Evolutionary conservation across 2,113 vertebrate genomes (phyloP), one percentile per base, ranked within the genome.

Genomic region (Candoia aspera): DNA sequence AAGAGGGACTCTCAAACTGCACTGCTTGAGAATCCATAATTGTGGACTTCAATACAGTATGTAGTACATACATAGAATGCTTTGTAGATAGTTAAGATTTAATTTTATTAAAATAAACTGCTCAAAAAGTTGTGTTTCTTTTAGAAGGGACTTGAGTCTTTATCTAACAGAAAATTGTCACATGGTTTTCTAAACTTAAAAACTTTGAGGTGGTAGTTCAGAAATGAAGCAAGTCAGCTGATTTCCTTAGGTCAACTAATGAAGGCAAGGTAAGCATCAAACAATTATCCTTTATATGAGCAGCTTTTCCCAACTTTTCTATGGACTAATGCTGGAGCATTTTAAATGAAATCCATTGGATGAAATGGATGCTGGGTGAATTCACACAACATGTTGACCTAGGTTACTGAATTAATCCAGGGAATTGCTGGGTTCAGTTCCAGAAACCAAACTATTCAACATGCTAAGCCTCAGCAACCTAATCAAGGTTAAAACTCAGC

Each of bases 91-190:
- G 68, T 91, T 95, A 96, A 95, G 42, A 96, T 95, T 94, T 95
- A 96, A 96, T 96, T 96, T 96, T 96, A 96, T 97, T 97, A 96
- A 96, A 97, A 96, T 96, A 97, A 93, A 95, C 92, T 95, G 94
- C 95, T 93, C 95, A 95, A 95, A 95, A 93, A 87, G 94, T 92
- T 94, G 96, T 96, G 92, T 92, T 96, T 96, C 68, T 96, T 97
- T 97, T 89, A 94, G 59, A 93, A 59, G 95, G 21, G 59, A 93
- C 94, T 33, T 93, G 0, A 92, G 4, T 95, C 83, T 92, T 79
- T 87, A 90, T 91, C 90, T 94, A 94, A 91, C 94, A 94, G 0
- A n/a, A 95, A 93, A 79, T 87, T 23, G 92, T 90, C 92, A 93
- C 29, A 37, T 88, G 29, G 89, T 95, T 94, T 94, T 89, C 57